phyloP scores from a whole-genome alignment of 2,113 vertebrate species.

The Ardeotis arabs region DNA sequence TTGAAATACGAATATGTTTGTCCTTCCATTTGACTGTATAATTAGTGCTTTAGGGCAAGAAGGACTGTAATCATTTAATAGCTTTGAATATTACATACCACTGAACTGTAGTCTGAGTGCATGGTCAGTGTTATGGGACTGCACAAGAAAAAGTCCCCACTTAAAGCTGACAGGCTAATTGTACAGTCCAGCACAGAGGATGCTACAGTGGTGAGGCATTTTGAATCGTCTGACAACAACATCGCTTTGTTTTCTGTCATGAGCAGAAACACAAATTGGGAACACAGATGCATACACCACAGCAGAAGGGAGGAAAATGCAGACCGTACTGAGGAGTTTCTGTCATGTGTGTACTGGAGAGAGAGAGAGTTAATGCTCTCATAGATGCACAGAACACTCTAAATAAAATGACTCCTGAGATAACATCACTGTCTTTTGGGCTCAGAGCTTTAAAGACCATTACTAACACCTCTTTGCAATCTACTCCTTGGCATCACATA shows the following conservation, averaged over 20 bases:
- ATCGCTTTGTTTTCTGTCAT: neutral
- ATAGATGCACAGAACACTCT: neutral
- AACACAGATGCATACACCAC: neutral
- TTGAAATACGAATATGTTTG: neutral
- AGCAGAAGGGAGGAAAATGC: neutral
- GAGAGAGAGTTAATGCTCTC: neutral
- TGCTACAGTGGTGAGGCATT: neutral
- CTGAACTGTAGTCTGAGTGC: neutral
- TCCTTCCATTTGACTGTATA: neutral
- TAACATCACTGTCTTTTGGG: neutral
- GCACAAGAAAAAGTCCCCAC: neutral
- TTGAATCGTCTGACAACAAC: neutral
- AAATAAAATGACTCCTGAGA: neutral
- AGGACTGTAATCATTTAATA: neutral
- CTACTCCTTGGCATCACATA: neutral
- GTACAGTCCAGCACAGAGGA: neutral
- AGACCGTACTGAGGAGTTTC: neutral
- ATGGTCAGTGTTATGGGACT: neutral
- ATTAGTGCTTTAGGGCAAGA: neutral
- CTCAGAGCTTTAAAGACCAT: constrained; percentile 1
- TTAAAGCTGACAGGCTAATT: neutral
- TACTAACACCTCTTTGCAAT: constrained; percentile 35
- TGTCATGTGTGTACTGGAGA: neutral
- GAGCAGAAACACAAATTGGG: neutral
- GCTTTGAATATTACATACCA: neutral